Evolutionary conservation across 2,797 vertebrate species (phyloP).

Genomic region (Eupleurogrammus muticus): DNA sequence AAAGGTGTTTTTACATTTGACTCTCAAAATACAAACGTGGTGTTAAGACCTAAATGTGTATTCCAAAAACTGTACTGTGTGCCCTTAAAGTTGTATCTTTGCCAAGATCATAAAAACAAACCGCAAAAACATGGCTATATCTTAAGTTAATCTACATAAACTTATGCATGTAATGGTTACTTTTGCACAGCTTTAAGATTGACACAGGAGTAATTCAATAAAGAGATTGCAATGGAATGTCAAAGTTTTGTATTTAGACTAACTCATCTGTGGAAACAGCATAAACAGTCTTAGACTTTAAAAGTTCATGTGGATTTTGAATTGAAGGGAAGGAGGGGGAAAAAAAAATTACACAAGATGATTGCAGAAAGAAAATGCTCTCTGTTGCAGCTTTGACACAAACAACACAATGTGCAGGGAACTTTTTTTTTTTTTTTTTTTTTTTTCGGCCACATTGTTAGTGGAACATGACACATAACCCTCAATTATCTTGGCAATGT

Average conservation of each 20-base stretch:
- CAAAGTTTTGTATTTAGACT: neutral
- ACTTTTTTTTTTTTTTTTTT: slow-evolving; percentile 25
- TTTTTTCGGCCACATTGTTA: slow-evolving; percentile 26
- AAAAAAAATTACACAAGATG: neutral
- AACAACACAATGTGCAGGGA: slow-evolving; percentile 26
- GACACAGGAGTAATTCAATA: neutral
- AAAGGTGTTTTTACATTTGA: slow-evolving; percentile 8
- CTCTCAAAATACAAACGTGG: slow-evolving; percentile 22
- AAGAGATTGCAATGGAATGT: neutral
- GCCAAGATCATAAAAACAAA: neutral
- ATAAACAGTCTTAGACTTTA: no score
- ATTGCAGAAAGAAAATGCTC: slow-evolving; percentile 9
- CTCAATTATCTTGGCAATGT: slow-evolving; percentile 30
- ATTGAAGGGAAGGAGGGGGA: neutral
- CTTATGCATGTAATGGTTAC: neutral
- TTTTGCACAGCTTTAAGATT: neutral
- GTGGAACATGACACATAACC: slow-evolving; percentile 52
- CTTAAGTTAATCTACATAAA: neutral
- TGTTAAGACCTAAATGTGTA: neutral
- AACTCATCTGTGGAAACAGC: neutral
- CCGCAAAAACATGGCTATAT: neutral
- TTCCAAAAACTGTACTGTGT: neutral
- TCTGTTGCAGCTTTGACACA: slow-evolving; percentile 20
- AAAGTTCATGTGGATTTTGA: neutral
- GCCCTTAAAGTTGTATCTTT: neutral